Percentiles rank a stretch among this genome's conserved stretches.
Conservation (phyloP, 2,888 invertebrate genomes). For the Catonia carolina region DNA sequence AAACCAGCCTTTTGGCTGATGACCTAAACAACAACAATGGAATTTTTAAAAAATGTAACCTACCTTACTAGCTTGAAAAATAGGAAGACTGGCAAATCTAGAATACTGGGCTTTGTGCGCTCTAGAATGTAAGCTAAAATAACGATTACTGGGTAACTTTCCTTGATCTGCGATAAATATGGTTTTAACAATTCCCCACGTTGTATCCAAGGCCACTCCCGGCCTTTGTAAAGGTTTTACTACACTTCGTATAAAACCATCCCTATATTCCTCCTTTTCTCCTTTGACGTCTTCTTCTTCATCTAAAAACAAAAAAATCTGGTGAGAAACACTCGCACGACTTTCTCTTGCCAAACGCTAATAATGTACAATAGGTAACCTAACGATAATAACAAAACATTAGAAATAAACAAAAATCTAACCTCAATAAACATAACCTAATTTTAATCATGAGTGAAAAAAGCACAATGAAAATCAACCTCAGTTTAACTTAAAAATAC, state of each 20-base stretch:
- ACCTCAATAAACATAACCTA: too few relatives aligned
- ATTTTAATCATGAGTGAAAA: too few relatives aligned
- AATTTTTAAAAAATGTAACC: constrained; percentile 7
- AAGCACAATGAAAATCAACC: too few relatives aligned
- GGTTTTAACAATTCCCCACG: constrained; percentile 82
- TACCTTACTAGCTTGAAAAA: constrained; percentile 60
- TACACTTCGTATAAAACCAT: constrained; percentile 60
- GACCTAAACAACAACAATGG: too few relatives aligned
- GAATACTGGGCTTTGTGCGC: constrained; percentile 65
- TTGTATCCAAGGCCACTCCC: constrained; percentile 66
- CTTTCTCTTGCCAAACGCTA: too few relatives aligned
- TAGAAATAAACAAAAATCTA: too few relatives aligned
- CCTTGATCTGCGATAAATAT: constrained; percentile 73
- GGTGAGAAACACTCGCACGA: too few relatives aligned
- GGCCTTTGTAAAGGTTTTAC: constrained; percentile 68
- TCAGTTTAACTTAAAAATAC: too few relatives aligned
- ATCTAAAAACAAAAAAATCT: too few relatives aligned
- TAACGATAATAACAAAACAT: too few relatives aligned
- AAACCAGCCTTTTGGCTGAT: too few relatives aligned
- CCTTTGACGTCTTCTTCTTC: constrained; percentile 20
- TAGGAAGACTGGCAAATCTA: constrained; percentile 63
- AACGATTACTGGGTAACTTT: constrained; percentile 70
- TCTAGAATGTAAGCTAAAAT: constrained; percentile 70
- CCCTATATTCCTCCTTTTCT: constrained; percentile 41
- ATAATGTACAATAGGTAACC: background rate